A percentile compares a stretch with the other conserved stretches of the same genome.
Evolutionary conservation across 2,888 invertebrate species (phyloP).

Genomic region (Mechanitis messenoides): DNA sequence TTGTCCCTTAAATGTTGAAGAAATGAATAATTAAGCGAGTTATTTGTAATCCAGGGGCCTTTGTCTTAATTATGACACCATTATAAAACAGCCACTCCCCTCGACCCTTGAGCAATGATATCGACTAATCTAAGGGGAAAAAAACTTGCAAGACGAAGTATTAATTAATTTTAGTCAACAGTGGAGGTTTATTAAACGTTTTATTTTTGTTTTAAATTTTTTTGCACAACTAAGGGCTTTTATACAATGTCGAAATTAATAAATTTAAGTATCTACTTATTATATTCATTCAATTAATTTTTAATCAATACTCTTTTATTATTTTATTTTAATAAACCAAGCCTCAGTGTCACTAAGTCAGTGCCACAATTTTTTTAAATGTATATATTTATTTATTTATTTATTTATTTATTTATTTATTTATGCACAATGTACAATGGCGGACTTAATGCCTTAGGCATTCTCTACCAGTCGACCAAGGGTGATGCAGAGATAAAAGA

Average conservation of each 20-base stretch:
- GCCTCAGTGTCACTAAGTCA: no score
- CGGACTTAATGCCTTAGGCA: no score
- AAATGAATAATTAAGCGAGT: slow-evolving; percentile 68
- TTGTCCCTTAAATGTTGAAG: slow-evolving; percentile 58
- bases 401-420: no score
- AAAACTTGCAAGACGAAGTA: slow-evolving; percentile 60
- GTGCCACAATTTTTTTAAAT: no score
- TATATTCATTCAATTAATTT: no score
- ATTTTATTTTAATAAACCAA: no score
- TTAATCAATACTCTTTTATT: no score
- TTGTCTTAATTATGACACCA: slow-evolving; percentile 72
- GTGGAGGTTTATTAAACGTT: slow-evolving; percentile 65
- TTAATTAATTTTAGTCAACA: slow-evolving; percentile 69
- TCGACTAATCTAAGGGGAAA: slow-evolving; percentile 56
- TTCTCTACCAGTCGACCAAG: no score
- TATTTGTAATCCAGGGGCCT: slow-evolving; percentile 62
- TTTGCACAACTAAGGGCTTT: slow-evolving; percentile 33
- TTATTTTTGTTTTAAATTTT: slow-evolving; percentile 68
- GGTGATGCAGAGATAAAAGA: no score
- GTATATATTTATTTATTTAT: no score
- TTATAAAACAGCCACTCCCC: slow-evolving; percentile 58
- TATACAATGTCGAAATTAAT: slow-evolving; percentile 23
- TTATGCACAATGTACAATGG: no score
- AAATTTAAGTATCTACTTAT: no score
- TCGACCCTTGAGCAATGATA: slow-evolving; percentile 56